These are phyloP conservation scores for Ardeotis arabs DNA, from an alignment of 2,113 vertebrate species.

Conservation along the genomic window DNA sequence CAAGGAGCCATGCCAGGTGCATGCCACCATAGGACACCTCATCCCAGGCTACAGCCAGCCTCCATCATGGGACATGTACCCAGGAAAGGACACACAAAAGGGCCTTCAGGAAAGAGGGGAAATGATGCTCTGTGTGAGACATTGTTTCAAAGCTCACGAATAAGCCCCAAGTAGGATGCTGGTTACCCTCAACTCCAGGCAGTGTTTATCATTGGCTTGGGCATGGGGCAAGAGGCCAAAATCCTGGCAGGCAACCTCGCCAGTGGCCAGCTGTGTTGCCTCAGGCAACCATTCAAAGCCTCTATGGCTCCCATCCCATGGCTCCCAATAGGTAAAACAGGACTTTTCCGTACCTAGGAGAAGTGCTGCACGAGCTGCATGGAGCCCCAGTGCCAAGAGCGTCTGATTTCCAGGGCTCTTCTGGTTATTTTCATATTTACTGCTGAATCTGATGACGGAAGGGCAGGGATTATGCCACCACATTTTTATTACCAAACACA, in stretches of 20 bases:
- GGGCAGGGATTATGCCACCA: not conserved
- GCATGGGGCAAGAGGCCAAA: not conserved
- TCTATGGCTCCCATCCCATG: fast-evolving
- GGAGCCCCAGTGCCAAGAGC: not conserved
- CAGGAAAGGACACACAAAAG: not conserved
- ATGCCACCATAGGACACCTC: not conserved
- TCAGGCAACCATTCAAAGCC: not conserved
- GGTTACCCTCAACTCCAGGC: not conserved
- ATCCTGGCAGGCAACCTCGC: not conserved
- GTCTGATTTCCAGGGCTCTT: not conserved
- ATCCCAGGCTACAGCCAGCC: not conserved
- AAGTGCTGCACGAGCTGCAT: fast-evolving
- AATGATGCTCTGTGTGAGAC: not conserved
- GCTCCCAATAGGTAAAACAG: not conserved
- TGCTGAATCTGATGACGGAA: not conserved
- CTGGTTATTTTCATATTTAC: not conserved
- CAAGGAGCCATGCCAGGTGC: not conserved
- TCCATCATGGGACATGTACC: not conserved
- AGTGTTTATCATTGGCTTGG: not conserved
- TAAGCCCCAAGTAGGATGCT: not conserved
- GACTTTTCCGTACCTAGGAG: not conserved
- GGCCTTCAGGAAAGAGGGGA: not conserved
- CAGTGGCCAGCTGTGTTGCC: not conserved
- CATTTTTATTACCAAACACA: not conserved
- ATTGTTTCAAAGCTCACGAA: not conserved